Base-by-base conservation (phyloP, 2,888 invertebrate species). In the Sepioteuthis lessoniana region DNA sequence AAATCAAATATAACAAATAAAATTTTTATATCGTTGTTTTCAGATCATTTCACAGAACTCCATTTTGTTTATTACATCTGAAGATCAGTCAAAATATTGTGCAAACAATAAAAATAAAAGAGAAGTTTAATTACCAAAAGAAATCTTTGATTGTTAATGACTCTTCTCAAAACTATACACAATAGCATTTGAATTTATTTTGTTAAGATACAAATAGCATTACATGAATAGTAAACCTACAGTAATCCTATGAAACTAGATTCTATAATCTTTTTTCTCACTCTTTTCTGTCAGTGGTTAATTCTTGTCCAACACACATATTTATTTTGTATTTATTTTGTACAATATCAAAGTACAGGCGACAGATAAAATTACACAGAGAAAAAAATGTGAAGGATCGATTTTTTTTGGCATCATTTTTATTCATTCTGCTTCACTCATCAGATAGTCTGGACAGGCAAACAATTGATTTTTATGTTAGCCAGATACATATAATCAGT, bases 401-500 rank as follows among this genome's bases (percentile, higher is more conserved):
- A 13, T 35, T n/a, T 35, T 31, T 76, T 76, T 76, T n/a, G 76
- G 76, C n/a, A 76, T 76, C n/a, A 35, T 76, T 76, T n/a, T 76
- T 35, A 76, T 76, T 76, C 76, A 10, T 76, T n/a, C 76, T n/a
- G n/a, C 76, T 31, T n/a, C 76, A 76, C 13, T 35, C n/a, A 76
- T 76, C 76, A 3, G 76, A 76, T n/a, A 16, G 76, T 76, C 76
- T 76, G 76, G 76, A 76, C 13, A 76, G 35, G 35, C 76, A 76
- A 76, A n/a, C n/a, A n/a, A 76, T 76, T n/a, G 76, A 76, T 76
- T 76, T 76, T 76, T 76, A 76, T 76, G 76, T 19, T n/a, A 19
- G n/a, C 76, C 76, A 16, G n/a, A 76, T 76, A 76, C 76, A n/a
- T n/a, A 76, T 76, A n/a, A 76, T 76, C 76, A 76, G 76, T 76